These are phyloP conservation scores for Lepetodrilus schrolli DNA, from an alignment of 2,888 invertebrate genomes.

Conservation along the genomic window DNA sequence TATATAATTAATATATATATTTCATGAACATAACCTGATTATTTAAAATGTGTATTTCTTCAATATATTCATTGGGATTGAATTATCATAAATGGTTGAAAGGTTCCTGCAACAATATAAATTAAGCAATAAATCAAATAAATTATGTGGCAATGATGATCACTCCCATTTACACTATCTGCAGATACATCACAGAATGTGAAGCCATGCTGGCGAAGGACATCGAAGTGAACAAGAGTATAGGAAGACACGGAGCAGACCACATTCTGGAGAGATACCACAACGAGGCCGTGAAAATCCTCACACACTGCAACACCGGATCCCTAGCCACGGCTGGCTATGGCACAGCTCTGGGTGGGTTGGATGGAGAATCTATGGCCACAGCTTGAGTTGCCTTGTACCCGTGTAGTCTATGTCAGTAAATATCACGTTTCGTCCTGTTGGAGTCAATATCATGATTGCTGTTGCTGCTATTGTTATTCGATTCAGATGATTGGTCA, in stretches of 20 bases:
- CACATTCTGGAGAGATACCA: constrained; percentile 79
- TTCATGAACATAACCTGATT: too few relatives aligned
- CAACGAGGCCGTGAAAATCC: constrained; percentile 81
- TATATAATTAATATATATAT: not conserved
- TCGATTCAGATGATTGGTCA: not conserved
- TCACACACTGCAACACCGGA: constrained; percentile 99
- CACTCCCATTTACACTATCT: too few relatives aligned
- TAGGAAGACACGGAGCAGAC: constrained; percentile 88
- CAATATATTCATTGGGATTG: too few relatives aligned
- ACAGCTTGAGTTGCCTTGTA: too few relatives aligned
- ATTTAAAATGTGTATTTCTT: too few relatives aligned
- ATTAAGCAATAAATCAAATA: not conserved
- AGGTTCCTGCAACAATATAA: too few relatives aligned
- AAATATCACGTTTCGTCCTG: too few relatives aligned
- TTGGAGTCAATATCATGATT: too few relatives aligned
- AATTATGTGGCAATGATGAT: not conserved
- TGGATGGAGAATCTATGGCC: too few relatives aligned
- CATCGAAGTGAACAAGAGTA: constrained; percentile 88
- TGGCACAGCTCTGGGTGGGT: constrained; percentile 93
- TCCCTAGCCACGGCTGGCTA: constrained; percentile 97
- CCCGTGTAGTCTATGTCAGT: too few relatives aligned
- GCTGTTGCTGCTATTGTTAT: too few relatives aligned
- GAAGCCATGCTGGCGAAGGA: constrained; percentile 91
- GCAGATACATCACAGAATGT: constrained; percentile 85
- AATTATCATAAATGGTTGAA: too few relatives aligned